Conservation (phyloP, 2,888 invertebrate species). For the Leptarthrus brevirostris region DNA sequence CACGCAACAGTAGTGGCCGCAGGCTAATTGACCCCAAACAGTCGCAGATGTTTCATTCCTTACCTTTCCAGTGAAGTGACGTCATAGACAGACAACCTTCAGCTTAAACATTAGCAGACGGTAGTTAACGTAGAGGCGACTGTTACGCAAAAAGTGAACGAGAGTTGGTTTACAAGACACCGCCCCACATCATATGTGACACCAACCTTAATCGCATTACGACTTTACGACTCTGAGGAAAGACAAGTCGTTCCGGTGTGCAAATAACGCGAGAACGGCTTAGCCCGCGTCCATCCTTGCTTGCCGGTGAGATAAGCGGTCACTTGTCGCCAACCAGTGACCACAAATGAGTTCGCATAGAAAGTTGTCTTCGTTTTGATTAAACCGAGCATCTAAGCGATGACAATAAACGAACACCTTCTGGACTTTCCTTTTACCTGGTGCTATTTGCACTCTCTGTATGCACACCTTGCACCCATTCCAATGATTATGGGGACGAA, state of each 20-base stretch:
- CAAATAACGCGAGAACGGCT: background rate
- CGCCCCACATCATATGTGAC: slow-evolving; percentile 25
- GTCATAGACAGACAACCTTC: slow-evolving; percentile 51
- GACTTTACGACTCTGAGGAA: background rate
- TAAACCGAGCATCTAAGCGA: too few relatives aligned
- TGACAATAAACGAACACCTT: background rate
- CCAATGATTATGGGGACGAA: background rate
- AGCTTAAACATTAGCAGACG: slow-evolving; percentile 40
- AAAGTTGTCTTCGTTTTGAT: too few relatives aligned
- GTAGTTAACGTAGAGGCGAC: background rate
- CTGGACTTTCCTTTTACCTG: background rate
- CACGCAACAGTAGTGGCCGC: slow-evolving; percentile 17
- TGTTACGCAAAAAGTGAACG: slow-evolving; percentile 35
- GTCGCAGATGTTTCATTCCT: slow-evolving; percentile 41
- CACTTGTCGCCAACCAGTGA: too few relatives aligned
- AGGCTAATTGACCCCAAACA: slow-evolving; percentile 32
- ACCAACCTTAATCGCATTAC: slow-evolving; percentile 18
- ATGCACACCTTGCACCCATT: slow-evolving; percentile 22
- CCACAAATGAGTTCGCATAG: too few relatives aligned
- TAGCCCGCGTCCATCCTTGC: background rate
- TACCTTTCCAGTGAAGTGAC: slow-evolving; percentile 35
- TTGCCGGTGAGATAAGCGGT: slow-evolving; percentile 12
- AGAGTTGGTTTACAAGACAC: background rate
- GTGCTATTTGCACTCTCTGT: background rate
- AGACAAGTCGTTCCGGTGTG: background rate